Conservation (phyloP, 2,888 invertebrate species). For the Coenonympha arcania region DNA sequence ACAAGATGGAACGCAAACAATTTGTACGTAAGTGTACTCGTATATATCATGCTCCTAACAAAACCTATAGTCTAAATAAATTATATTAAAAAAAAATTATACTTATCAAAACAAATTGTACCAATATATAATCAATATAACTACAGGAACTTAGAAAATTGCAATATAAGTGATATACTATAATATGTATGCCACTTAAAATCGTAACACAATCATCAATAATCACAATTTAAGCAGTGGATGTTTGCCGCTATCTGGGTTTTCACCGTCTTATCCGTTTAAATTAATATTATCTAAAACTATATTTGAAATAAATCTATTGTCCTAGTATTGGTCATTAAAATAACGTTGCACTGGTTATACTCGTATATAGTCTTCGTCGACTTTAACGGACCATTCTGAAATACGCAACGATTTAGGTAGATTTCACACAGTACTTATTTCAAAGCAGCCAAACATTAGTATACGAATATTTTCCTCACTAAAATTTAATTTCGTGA, state of each 20-base stretch:
- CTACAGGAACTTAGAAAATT: conserved; percentile 75
- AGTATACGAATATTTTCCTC: no score
- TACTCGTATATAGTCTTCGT: conserved; percentile 15
- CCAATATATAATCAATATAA: conserved; percentile 71
- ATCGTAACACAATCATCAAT: conserved; percentile 54
- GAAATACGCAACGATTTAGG: no score
- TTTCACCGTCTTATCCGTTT: conserved; percentile 38
- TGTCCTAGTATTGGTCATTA: conserved; percentile 53
- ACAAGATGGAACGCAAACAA: conserved; percentile 24
- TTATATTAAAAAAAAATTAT: conserved; percentile 67
- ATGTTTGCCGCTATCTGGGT: conserved; percentile 34
- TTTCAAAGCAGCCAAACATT: no score
- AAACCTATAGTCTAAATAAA: conserved; percentile 64
- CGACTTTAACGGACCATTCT: conserved; percentile 3
- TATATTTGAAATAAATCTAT: conserved; percentile 55
- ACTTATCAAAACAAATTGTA: conserved; percentile 71
- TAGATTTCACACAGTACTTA: no score
- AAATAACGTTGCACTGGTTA: conserved; percentile 51
- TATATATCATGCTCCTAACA: conserved; percentile 53
- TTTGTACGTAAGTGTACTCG: conserved; percentile 26
- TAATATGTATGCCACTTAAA: conserved; percentile 73
- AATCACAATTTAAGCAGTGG: conserved; percentile 48
- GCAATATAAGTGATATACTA: conserved; percentile 73
- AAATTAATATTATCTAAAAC: conserved; percentile 53
- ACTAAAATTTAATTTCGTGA: no score